Conservation (phyloP, 2,113 vertebrate species). For the Microtus richardsoni region DNA sequence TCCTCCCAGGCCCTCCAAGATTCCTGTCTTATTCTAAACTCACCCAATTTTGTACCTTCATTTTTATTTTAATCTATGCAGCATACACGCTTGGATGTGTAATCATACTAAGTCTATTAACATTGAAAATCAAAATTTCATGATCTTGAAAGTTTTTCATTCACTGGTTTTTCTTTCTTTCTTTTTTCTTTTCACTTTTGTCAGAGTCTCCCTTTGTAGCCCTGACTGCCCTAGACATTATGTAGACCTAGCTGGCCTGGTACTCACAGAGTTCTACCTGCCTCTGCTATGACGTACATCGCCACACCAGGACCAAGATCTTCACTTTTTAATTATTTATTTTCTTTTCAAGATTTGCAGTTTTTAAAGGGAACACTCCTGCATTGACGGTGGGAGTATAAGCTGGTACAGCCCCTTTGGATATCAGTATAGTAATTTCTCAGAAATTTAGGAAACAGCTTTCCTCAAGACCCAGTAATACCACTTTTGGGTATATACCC, state of each 20-base stretch:
- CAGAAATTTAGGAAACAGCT: too few relatives aligned
- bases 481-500: too few relatives aligned
- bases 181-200: rapidly evolving
- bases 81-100: not conserved
- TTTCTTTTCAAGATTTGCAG: not conserved
- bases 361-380: not conserved
- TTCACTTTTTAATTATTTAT: not conserved
- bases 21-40: not conserved
- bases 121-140: not conserved
- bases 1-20: not conserved
- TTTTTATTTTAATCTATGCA: not conserved
- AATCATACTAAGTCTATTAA: not conserved
- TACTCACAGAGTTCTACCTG: not conserved
- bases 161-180: not conserved
- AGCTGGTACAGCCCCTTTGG: too few relatives aligned
- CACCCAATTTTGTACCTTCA: not conserved
- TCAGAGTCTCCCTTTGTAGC: not conserved
- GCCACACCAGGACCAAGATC: not conserved
- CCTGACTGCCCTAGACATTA: not conserved
- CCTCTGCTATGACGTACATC: not conserved
- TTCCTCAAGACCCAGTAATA: too few relatives aligned
- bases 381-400: too few relatives aligned
- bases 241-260: not conserved
- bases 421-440: too few relatives aligned
- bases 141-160: not conserved